Evolutionary conservation across 2,888 invertebrate species (phyloP).

Genomic region (Corbicula japonica): DNA sequence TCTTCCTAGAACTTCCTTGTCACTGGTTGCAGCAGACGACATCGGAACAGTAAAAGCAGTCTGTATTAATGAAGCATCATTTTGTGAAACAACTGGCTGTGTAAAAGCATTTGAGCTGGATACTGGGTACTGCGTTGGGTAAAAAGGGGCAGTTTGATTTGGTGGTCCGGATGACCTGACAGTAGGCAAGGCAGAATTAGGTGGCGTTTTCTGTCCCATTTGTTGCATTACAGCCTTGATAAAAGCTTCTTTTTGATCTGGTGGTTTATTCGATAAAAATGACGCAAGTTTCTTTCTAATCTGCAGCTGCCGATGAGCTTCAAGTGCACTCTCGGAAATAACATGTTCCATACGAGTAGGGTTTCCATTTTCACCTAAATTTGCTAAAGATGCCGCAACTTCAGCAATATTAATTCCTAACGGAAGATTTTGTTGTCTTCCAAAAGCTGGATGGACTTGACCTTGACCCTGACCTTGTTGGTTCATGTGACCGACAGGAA

Average conservation of each 20-base stretch:
- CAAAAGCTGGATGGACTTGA: background rate
- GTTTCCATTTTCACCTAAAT: background rate
- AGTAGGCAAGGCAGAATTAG: background rate
- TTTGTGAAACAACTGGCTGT: background rate
- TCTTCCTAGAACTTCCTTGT: slow-evolving; percentile 1
- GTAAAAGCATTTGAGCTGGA: background rate
- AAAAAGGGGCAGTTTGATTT: background rate
- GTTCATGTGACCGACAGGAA: no score
- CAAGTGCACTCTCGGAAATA: background rate
- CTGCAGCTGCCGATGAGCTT: background rate
- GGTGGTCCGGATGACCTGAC: background rate
- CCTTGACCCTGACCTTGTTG: background rate
- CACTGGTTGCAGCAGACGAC: slow-evolving; percentile 9
- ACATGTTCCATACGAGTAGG: background rate
- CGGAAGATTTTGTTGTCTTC: background rate
- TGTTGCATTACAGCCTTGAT: background rate
- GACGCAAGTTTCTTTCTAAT: background rate
- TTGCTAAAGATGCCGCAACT: background rate
- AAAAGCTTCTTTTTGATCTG: background rate
- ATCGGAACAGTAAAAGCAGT: slow-evolving; percentile 23
- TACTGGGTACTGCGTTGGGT: background rate
- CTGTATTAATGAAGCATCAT: slow-evolving; percentile 25
- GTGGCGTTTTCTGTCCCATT: background rate
- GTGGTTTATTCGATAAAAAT: background rate
- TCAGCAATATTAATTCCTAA: background rate